Base-by-base conservation (phyloP, 2,888 invertebrate species). In the Chrysopilus asiliformis region DNA sequence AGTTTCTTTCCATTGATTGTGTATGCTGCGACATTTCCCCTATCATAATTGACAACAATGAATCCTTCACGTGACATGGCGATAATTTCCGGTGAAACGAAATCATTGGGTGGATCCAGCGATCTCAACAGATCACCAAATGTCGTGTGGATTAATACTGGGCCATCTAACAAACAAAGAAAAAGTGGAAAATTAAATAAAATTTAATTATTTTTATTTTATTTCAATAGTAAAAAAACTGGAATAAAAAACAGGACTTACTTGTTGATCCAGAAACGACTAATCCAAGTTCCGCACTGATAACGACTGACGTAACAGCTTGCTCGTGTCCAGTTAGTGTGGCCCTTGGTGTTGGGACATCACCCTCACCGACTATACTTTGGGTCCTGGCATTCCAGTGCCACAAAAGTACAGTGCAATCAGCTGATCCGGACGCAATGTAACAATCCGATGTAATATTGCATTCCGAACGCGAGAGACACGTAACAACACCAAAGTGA, bases 391-490 rank as follows among this genome's bases (percentile, higher is more conserved):
- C 93, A 53, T 79, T 97, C 93, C 98, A 99, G 56, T 97, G 95
- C 98, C 98, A 99, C 35, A 99, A 68, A 39, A 97, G 70, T 15
- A 98, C 93, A 0, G 97, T 97, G 64, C 97, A 97, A 67, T 99
- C 98, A 32, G 91, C 87, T 16, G 93, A 91, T 15, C 98, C 98
- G 0, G 94, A 94, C 2, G 95, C 95, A 48, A 98, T 82, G 67
- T 97, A 98, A 64, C 97, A 98, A 67, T 98, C 97, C 2, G 91
- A 89, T n/a, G 91, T 93, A 47, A 97, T 89, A 66, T 94, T 95
- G 66, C 95, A 95, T 65, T 99, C 98, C 2, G 94, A 95, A 33
- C 97, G 76, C 1, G 94, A 89, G 49, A 98, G 72, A 65, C 97
- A 97, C 9, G 97, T 97, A 48, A 98, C 98, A 36, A 98, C 91